Base-by-base conservation (phyloP, 2,888 invertebrate genomes). In the Watsonalla cultraria region DNA sequence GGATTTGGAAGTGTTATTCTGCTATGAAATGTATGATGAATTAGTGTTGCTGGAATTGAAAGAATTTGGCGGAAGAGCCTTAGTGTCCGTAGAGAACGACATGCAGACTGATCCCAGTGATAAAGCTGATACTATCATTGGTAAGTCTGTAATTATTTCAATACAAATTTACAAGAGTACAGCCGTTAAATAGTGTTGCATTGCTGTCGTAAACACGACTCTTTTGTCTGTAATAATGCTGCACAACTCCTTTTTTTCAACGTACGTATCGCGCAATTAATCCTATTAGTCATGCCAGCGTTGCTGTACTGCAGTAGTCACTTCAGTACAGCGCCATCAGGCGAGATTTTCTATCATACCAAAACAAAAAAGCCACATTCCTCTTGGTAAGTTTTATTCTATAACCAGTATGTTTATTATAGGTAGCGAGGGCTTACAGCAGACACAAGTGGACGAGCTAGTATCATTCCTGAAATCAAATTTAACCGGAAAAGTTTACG, bases 11-110 rank as follows among this genome's bases (percentile, higher is more conserved):
- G 98, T 99, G 0, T 84, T 99, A 11, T 99, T 98, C 87, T 97
- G 98, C 74, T 98, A 97, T 72, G 99, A 99, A 76, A 95, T 97
- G n/a, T 98, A 98, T 70, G 99, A 99, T 81, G 99, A 99, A 83
- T 89, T 99, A 52, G 97, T 98, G 5, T 88, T 99, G 15, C 94
- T 98, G 92, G 98, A 98, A 72, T 85, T 99, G 54, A 94, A 94
- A 54, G 94, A 96, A 76, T 99, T 96, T 79, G 94, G 94, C 61
- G 93, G 94, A 49, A 92, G 94, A 67, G 90, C 92, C 56, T 89
- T 99, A 6, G 94, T 95, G 4, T 98, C 98, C 0, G 96, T 98
- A 0, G 99, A 99, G 84, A 98, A 97, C 76, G 98, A 98, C 83
- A 95, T 97, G 94, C 93, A 96, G 52, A 93, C 94, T 62, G 94